phyloP scores from a whole-genome alignment of 2,797 vertebrate genomes.

The Erethizon dorsatum region DNA sequence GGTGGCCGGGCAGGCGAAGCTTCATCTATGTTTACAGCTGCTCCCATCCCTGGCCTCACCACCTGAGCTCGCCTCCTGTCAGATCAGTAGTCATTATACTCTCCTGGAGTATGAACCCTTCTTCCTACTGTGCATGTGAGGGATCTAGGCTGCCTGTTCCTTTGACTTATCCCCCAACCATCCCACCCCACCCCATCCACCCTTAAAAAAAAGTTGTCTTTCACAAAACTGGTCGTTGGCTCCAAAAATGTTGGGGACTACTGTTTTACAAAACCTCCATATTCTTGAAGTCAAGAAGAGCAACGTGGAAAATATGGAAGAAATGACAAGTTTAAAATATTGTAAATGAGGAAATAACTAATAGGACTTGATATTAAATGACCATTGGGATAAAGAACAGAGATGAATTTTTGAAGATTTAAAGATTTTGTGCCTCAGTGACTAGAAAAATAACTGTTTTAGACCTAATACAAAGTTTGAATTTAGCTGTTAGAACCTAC shows the following conservation, averaged over 20 bases:
- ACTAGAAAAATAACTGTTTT: constrained; percentile 29
- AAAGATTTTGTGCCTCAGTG: background rate
- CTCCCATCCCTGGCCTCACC: background rate
- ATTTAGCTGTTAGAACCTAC: background rate
- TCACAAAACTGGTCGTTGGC: background rate
- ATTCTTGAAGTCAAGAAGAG: background rate
- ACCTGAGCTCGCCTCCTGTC: background rate
- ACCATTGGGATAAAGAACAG: background rate
- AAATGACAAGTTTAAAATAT: background rate
- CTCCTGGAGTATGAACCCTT: background rate
- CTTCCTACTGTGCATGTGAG: background rate
- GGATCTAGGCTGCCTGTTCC: background rate
- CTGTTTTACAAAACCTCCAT: background rate
- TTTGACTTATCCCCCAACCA: background rate
- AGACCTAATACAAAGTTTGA: background rate
- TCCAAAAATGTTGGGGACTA: background rate
- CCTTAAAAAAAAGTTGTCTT: background rate
- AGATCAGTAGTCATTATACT: background rate
- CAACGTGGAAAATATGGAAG: background rate
- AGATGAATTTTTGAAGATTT: constrained; percentile 2
- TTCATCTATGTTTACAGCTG: background rate
- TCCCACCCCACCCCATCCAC: background rate
- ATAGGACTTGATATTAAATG: background rate
- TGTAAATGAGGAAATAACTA: background rate
- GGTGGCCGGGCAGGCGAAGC: fast-evolving